Conservation (phyloP, 2,113 vertebrate species). For the Hystrix cristata region DNA sequence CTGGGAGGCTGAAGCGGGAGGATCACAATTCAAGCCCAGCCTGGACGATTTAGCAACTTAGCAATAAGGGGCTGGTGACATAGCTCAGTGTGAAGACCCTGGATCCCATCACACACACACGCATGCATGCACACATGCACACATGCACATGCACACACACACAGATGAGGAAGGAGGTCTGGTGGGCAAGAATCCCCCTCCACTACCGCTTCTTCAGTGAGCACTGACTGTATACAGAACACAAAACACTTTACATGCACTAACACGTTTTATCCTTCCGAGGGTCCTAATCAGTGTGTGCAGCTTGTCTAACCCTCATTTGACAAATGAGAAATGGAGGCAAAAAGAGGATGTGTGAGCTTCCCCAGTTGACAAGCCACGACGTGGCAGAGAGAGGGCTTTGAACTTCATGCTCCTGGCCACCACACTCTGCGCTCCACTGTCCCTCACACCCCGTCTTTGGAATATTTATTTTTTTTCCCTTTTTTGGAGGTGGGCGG, state of each 20-base stretch:
- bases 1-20: background rate
- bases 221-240: background rate
- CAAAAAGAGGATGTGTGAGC: background rate
- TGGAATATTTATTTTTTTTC: background rate
- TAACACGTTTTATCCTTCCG: background rate
- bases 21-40: background rate
- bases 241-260: background rate
- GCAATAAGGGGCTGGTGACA: background rate
- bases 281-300: background rate
- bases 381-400: background rate
- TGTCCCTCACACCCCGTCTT: background rate
- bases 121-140: background rate
- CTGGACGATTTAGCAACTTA: background rate
- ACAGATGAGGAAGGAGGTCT: background rate
- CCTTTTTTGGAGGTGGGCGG: background rate
- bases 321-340: constrained; percentile 55
- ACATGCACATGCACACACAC: background rate
- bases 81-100: background rate
- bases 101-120: background rate
- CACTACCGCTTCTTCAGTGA: background rate
- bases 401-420: background rate
- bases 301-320: background rate
- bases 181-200: background rate
- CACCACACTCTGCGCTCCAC: background rate
- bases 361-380: background rate